Percentiles rank a stretch among this genome's conserved stretches.
phyloP scores from a whole-genome alignment of 2,888 invertebrate species.

The Sinhomidia bicolor region DNA sequence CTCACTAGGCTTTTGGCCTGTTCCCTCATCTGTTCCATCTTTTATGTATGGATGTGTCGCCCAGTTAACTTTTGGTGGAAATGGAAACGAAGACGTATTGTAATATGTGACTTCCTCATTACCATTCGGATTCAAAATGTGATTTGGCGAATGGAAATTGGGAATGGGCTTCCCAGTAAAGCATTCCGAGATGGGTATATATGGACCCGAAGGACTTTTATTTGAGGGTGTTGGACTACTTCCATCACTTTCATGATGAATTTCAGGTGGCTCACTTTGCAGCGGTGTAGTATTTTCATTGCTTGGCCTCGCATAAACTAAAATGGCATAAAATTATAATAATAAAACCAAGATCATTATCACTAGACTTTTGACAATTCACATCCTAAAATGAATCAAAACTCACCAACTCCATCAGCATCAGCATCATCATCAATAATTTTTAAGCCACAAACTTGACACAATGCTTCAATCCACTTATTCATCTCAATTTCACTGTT shows the following conservation, averaged over 20 bases:
- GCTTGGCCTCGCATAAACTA: slow-evolving; percentile 70
- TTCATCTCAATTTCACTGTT: slow-evolving; percentile 96
- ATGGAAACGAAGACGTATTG: slow-evolving; percentile 77
- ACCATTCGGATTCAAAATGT: slow-evolving; percentile 61
- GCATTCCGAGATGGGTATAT: slow-evolving; percentile 96
- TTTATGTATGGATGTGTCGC: slow-evolving; percentile 77
- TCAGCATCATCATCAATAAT: slow-evolving; percentile 76
- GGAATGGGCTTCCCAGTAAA: slow-evolving; percentile 87
- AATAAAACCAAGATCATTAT: background rate
- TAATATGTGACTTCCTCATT: slow-evolving; percentile 76
- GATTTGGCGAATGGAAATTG: slow-evolving; percentile 17
- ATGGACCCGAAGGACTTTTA: slow-evolving; percentile 87
- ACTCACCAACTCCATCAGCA: slow-evolving; percentile 67
- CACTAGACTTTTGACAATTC: background rate
- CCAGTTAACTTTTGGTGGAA: slow-evolving; percentile 80
- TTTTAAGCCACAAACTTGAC: slow-evolving; percentile 83
- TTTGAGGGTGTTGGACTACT: slow-evolving; percentile 80
- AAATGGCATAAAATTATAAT: background rate
- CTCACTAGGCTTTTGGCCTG: slow-evolving; percentile 37
- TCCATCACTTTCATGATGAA: slow-evolving; percentile 76
- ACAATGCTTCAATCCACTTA: slow-evolving; percentile 97
- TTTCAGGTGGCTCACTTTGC: slow-evolving; percentile 62
- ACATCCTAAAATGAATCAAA: background rate
- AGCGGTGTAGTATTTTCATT: slow-evolving; percentile 73
- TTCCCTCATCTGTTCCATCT: slow-evolving; percentile 57